Evolutionary conservation across 1,140 invertebrate genomes (phyloP).

Genomic region (Lysiphlebus fabarum): DNA sequence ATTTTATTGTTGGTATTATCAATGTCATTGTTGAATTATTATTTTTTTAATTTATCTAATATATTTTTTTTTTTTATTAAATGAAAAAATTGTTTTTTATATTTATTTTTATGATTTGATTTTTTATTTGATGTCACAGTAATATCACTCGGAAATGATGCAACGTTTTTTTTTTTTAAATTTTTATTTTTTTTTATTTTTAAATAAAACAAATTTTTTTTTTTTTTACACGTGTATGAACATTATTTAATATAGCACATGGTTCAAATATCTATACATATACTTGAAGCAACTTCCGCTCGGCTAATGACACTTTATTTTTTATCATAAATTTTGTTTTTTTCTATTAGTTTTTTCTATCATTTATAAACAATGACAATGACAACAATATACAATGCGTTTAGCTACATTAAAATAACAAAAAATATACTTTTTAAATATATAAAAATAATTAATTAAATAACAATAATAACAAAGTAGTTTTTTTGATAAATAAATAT

Average conservation of each 20-base stretch:
- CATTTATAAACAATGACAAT: background rate
- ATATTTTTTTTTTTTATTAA: too few species aligned
- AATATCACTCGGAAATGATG: conserved; percentile 18
- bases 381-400: background rate
- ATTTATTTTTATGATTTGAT: background rate
- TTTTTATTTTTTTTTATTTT: background rate
- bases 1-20: too few species aligned
- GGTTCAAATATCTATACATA: background rate
- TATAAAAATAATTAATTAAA: background rate
- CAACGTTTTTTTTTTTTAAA: conserved; percentile 6
- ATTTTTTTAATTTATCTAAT: too few species aligned
- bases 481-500: too few species aligned
- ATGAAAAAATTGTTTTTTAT: background rate
- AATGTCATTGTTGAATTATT: too few species aligned
- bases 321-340: too few species aligned
- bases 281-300: conserved; percentile 13
- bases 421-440: background rate
- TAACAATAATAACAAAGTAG: too few species aligned
- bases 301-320: background rate
- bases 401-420: background rate
- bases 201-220: background rate
- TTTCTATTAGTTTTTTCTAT: background rate
- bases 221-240: background rate
- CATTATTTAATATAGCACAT: background rate
- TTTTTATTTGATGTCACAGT: background rate